Evolutionary conservation across 2,113 vertebrate species (phyloP).

Genomic region (Axis porcinus): DNA sequence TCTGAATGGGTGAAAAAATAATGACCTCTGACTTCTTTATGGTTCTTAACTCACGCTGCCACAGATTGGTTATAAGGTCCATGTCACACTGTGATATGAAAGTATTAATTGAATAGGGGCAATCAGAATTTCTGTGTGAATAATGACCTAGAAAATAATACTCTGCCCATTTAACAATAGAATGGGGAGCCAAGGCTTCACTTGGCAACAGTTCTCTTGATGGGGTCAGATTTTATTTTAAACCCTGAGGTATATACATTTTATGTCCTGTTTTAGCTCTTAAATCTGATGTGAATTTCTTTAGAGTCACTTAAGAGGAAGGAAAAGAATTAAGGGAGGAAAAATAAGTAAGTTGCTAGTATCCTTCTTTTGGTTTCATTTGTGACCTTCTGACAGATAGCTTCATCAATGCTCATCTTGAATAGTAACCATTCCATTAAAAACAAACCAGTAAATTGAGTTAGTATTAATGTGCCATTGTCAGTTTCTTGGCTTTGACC

Average conservation of each 20-base stretch:
- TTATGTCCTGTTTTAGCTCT: slow-evolving; percentile 39
- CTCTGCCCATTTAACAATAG: slow-evolving; percentile 1
- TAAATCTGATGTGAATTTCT: slow-evolving; percentile 8
- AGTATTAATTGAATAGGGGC: slow-evolving; percentile 48
- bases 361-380: neutral
- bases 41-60: slow-evolving; percentile 53
- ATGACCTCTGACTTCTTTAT: slow-evolving; percentile 45
- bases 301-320: slow-evolving; percentile 14
- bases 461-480: neutral
- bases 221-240: slow-evolving; percentile 35
- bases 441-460: neutral
- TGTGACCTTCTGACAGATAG: neutral
- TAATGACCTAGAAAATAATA: slow-evolving; percentile 55
- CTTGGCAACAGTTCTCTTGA: slow-evolving; percentile 16
- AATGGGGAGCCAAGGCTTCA: neutral
- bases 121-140: slow-evolving; percentile 56
- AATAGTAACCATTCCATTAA: neutral
- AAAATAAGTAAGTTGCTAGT: neutral
- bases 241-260: neutral
- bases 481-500: neutral
- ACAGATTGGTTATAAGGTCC: slow-evolving; percentile 25
- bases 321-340: neutral
- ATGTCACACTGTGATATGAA: slow-evolving; percentile 44
- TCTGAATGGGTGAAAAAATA: slow-evolving; percentile 31
- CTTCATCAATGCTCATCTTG: neutral